phyloP scores from a whole-genome alignment of 2,888 invertebrate species.

The Drosophila neonasuta region DNA sequence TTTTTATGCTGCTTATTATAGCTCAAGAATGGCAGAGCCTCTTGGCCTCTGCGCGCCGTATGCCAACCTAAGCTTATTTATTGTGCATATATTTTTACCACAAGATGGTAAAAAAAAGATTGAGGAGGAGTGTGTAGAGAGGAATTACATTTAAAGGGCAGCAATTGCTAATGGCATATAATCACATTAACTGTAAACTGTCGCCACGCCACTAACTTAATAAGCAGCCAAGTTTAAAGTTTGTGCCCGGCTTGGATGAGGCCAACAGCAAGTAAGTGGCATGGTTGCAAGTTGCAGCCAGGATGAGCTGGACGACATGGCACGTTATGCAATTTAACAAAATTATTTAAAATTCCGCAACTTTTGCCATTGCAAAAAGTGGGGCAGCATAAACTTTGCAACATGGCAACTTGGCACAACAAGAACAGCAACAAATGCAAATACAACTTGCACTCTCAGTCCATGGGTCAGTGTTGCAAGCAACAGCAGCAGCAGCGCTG shows the following conservation, averaged over 20 bases:
- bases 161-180: conserved; percentile 61
- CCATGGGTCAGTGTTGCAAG: conserved; percentile 67
- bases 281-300: neutral
- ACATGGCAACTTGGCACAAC: conserved; percentile 50
- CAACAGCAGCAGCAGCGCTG: conserved; percentile 23
- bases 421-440: conserved; percentile 38
- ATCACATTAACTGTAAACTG: conserved; percentile 70
- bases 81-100: conserved; percentile 50
- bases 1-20: conserved; percentile 69
- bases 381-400: conserved; percentile 58
- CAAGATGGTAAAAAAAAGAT: conserved; percentile 4
- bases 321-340: conserved; percentile 75
- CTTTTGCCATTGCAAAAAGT: conserved; percentile 52
- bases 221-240: conserved; percentile 60
- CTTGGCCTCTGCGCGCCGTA: neutral
- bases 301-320: conserved; percentile 43
- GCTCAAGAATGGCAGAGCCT: conserved; percentile 44
- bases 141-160: conserved; percentile 38
- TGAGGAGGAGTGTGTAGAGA: neutral
- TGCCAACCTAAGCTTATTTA: conserved; percentile 41
- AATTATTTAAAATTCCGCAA: conserved; percentile 74
- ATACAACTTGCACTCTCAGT: conserved; percentile 35
- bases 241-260: conserved; percentile 1
- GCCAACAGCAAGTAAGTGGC: conserved; percentile 1
- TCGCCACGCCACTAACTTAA: conserved; percentile 66